Evolutionary conservation across 1,140 invertebrate genomes (phyloP).

Genomic region (Limonius californicus): DNA sequence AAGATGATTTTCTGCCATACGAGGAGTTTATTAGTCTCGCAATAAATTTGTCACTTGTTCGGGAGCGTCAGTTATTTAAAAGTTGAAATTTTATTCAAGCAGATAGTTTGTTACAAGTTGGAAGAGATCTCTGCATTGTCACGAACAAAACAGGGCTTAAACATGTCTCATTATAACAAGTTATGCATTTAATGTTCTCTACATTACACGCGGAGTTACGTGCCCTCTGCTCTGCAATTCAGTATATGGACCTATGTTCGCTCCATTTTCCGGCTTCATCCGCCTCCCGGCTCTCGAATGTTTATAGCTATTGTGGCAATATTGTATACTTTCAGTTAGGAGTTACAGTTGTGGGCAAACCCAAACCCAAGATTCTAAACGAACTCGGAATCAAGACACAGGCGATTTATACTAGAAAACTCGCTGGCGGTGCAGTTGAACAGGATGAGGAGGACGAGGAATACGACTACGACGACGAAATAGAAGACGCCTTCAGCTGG

Average conservation of each 20-base stretch:
- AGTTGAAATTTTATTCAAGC: too few relatives aligned
- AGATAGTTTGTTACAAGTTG: too few relatives aligned
- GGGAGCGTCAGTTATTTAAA: too few relatives aligned
- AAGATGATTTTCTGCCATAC: too few relatives aligned
- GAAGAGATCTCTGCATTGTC: not conserved
- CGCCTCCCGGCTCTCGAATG: constrained; percentile 13
- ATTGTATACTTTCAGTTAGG: constrained; percentile 49
- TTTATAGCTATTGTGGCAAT: constrained; percentile 23
- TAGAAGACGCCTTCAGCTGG: constrained; percentile 54
- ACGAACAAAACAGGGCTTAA: not conserved
- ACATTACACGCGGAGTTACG: constrained; percentile 20
- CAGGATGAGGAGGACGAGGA: constrained; percentile 25
- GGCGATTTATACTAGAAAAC: constrained; percentile 35
- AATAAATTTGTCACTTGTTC: too few relatives aligned
- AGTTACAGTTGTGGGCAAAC: constrained; percentile 50
- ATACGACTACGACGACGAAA: constrained; percentile 35
- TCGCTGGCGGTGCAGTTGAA: constrained; percentile 12
- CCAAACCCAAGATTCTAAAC: constrained; percentile 51
- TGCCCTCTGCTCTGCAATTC: not conserved
- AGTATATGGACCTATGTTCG: not conserved
- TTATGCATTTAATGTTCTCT: constrained; percentile 24
- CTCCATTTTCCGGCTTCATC: constrained; percentile 4
- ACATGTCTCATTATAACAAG: constrained; percentile 25
- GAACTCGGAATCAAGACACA: constrained; percentile 41
- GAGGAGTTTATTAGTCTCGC: too few relatives aligned